Evolutionary conservation across 2,888 invertebrate genomes (phyloP).

Genomic region (Pristionchus japonicus): DNA sequence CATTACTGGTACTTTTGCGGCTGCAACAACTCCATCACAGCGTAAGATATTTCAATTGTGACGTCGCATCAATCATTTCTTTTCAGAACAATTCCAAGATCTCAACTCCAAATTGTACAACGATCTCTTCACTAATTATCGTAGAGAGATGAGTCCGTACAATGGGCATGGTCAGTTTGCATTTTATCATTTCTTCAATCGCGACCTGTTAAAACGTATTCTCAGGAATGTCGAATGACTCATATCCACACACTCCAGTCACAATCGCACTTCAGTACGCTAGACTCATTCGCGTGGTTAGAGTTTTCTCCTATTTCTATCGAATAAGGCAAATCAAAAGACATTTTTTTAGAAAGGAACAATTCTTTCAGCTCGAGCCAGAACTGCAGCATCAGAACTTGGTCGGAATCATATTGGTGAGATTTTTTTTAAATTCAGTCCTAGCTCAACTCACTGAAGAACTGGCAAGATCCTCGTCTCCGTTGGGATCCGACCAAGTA

Average conservation of each 20-base stretch:
- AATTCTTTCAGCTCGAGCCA: slow-evolving; percentile 39
- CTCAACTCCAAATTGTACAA: background rate
- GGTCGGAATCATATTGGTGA: slow-evolving; percentile 23
- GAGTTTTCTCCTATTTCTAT: too few species aligned
- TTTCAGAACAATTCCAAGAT: slow-evolving; percentile 24
- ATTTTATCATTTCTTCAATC: background rate
- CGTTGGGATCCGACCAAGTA: slow-evolving; percentile 27
- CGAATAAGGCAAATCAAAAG: too few species aligned
- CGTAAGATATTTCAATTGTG: background rate
- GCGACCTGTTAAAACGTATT: too few species aligned
- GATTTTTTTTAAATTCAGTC: background rate
- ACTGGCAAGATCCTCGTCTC: slow-evolving; percentile 41
- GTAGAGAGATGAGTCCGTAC: slow-evolving; percentile 19
- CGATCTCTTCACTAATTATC: slow-evolving; percentile 18
- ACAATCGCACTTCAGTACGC: slow-evolving; percentile 28
- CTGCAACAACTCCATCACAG: background rate
- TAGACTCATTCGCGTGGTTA: slow-evolving; percentile 24
- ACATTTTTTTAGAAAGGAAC: too few species aligned
- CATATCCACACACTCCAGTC: background rate
- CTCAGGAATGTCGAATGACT: slow-evolving; percentile 21
- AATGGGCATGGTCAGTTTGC: slow-evolving; percentile 24
- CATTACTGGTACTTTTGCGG: background rate
- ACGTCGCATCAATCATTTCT: background rate
- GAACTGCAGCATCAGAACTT: slow-evolving; percentile 34
- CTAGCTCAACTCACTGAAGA: background rate